Evolutionary conservation across 2,888 invertebrate species (phyloP).

Genomic region (Oxystoma pomonae): DNA sequence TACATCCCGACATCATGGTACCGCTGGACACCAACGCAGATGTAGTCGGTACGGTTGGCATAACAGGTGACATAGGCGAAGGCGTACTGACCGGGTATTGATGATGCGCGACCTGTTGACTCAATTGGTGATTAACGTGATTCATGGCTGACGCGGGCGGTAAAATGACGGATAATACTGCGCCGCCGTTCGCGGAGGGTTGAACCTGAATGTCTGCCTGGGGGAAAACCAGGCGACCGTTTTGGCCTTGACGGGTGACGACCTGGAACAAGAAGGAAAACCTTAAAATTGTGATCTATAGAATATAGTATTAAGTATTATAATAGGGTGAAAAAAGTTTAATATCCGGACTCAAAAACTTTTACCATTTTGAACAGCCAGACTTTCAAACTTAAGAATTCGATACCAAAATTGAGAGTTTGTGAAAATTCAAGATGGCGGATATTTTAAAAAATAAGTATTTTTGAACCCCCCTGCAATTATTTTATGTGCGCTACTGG

Average conservation of each 20-base stretch:
- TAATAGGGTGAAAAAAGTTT: too few relatives aligned
- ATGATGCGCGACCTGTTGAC: conserved; percentile 22
- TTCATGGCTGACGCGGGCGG: conserved; percentile 58
- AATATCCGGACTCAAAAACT: too few relatives aligned
- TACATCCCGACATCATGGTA: conserved; percentile 53
- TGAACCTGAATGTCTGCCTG: conserved; percentile 60
- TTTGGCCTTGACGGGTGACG: conserved; percentile 38
- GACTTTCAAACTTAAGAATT: too few relatives aligned
- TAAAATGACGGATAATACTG: conserved; percentile 77
- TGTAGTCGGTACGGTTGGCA: conserved; percentile 37
- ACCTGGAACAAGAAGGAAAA: neutral
- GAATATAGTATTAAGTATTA: too few relatives aligned
- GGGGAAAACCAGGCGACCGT: conserved; percentile 38
- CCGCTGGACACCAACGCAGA: conserved; percentile 41
- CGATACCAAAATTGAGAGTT: too few relatives aligned
- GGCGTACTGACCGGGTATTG: conserved; percentile 18
- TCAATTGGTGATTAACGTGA: conserved; percentile 37
- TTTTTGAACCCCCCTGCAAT: too few relatives aligned
- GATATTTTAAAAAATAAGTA: too few relatives aligned
- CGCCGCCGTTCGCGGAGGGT: conserved; percentile 61
- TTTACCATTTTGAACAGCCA: too few relatives aligned
- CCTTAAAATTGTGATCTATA: neutral
- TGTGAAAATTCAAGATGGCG: too few relatives aligned
- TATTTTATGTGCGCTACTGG: too few relatives aligned
- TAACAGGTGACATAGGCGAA: conserved; percentile 28